Evolutionary conservation across 2,888 invertebrate species (phyloP).

Genomic region (Lasioglossum villosulum): DNA sequence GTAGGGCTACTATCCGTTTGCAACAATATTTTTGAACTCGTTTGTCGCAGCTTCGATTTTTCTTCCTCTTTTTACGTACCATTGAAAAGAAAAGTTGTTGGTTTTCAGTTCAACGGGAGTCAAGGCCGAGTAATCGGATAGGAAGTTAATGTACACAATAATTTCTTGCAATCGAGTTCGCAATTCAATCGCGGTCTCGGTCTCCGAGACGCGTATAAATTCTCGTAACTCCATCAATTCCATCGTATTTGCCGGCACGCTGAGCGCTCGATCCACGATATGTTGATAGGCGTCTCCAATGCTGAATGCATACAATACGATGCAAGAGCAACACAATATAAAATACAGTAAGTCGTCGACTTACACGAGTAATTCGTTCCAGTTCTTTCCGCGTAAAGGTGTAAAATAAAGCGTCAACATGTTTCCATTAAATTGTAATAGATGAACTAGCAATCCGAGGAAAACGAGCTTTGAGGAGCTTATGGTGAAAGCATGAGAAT

Average conservation of each 20-base stretch:
- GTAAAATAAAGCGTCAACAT: too few relatives aligned
- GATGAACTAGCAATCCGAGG: too few relatives aligned
- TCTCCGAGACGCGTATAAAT: conserved; percentile 91
- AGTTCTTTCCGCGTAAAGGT: too few relatives aligned
- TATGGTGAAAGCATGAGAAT: too few relatives aligned
- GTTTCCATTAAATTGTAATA: too few relatives aligned
- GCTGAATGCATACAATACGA: neutral
- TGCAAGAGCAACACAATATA: neutral
- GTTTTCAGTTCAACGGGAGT: conserved; percentile 94
- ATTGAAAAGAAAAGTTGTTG: conserved; percentile 94
- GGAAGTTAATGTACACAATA: conserved; percentile 91
- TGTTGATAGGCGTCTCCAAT: conserved; percentile 93
- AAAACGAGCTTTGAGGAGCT: too few relatives aligned
- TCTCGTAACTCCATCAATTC: conserved; percentile 93
- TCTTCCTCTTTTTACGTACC: conserved; percentile 84
- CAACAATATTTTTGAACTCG: too few relatives aligned
- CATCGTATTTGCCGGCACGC: conserved; percentile 92
- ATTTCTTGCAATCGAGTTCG: conserved; percentile 90
- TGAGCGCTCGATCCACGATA: conserved; percentile 92
- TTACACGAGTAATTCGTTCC: too few relatives aligned
- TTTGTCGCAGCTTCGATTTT: neutral
- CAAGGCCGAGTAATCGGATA: conserved; percentile 92
- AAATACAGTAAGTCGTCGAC: too few relatives aligned
- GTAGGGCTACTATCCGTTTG: too few relatives aligned
- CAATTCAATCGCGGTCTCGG: conserved; percentile 89